Base-by-base conservation (phyloP, 2,888 invertebrate species). In the Isoperla grammatica region DNA sequence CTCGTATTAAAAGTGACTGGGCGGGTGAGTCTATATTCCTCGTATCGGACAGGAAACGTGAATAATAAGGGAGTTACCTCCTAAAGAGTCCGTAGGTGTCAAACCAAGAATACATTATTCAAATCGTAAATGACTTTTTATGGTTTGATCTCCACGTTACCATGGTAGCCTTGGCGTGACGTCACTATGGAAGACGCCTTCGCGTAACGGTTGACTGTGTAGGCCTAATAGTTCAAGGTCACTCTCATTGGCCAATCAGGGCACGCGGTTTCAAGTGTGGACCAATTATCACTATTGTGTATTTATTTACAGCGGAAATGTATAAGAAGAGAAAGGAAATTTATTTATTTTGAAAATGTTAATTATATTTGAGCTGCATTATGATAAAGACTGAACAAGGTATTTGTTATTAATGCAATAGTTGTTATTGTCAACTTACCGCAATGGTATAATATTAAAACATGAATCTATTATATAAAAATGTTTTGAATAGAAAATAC, bases 121-220 rank as follows among this genome's bases (percentile, higher is more conserved):
- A 53, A 53, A 53, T 53, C 53, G 37, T 53, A 53, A 53, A 53
- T 53, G 53, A 53, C 53, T 53, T 53, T 53, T 53, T 53, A 53
- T 53, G 53, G 53, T 39, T 53, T 53, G 39, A 17, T 53, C 53
- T 39, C 29, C 37, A 17, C 19, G 19, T 45, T 29, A 29, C 29
- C 29, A 29, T 8, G 8, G 15, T 37, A 53, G 37, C 53, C 53
- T 53, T 53, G 53, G 37, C 39, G 53, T 53, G 39, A 53, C 53
- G 53, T 53, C 53, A 53, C 5, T 37, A 9, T 53, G 19, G 35
- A 13, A 37, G 19, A 9, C 53, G 39, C 53, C 53, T 53, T 11
- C 53, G 20, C 53, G 8, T 53, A 53, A 53, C 53, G 53, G 53
- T 53, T 17, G 12, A 53, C 53, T 39, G 53, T 53, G 53, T 53